phyloP scores from a whole-genome alignment of 2,888 invertebrate genomes.

The Drosophila pegasa region DNA sequence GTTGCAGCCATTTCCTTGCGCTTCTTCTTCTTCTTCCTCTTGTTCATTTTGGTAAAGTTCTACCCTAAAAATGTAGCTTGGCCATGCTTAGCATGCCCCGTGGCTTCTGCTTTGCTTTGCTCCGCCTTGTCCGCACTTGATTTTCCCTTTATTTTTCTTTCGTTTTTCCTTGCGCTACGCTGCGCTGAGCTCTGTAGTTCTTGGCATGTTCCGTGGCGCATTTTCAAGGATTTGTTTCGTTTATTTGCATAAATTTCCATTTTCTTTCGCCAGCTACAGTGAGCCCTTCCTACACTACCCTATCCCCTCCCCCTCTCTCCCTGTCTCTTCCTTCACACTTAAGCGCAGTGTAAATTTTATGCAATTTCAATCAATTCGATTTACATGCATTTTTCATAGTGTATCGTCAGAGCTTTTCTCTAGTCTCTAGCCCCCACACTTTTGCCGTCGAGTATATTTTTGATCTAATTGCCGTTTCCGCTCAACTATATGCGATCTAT shows the following conservation, averaged over 20 bases:
- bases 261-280: slow-evolving; percentile 45
- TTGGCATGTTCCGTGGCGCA: slow-evolving; percentile 42
- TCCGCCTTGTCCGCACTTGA: slow-evolving; percentile 35
- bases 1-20: slow-evolving; percentile 19
- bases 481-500: slow-evolving; percentile 13
- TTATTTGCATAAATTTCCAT: slow-evolving; percentile 78
- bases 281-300: not conserved
- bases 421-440: not conserved
- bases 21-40: not conserved
- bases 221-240: slow-evolving; percentile 74
- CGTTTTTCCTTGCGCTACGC: slow-evolving; percentile 12
- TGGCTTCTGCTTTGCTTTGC: slow-evolving; percentile 47
- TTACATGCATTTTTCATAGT: slow-evolving; percentile 70
- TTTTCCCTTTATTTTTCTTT: slow-evolving; percentile 26
- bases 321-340: not conserved
- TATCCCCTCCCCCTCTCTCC: not conserved
- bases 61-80: slow-evolving; percentile 1
- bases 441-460: slow-evolving; percentile 19
- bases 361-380: slow-evolving; percentile 80
- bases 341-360: slow-evolving; percentile 63
- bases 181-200: slow-evolving; percentile 24
- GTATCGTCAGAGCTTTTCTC: slow-evolving; percentile 19
- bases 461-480: slow-evolving; percentile 59
- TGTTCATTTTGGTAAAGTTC: slow-evolving; percentile 9
- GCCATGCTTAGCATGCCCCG: slow-evolving; percentile 31